Conservation (phyloP, 2,797 vertebrate species). For the Bovichtus diacanthus region DNA sequence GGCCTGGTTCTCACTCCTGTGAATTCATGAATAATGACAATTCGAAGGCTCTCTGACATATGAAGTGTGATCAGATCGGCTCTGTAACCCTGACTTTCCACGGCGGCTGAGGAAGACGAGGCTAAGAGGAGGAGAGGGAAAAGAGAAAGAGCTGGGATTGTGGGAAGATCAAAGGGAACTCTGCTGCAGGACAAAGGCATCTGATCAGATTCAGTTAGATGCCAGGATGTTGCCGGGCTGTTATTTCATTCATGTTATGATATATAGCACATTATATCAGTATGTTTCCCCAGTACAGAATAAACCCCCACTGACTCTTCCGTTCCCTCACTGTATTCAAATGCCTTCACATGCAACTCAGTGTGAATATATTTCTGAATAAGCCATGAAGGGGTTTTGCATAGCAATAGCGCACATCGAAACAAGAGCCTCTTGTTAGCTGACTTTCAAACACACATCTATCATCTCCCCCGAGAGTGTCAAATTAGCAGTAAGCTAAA, state of each 20-base stretch:
- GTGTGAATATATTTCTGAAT: constrained; percentile 47
- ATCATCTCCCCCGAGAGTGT: constrained; percentile 75
- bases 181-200: constrained; percentile 13
- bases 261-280: constrained; percentile 17
- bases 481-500: constrained; percentile 72
- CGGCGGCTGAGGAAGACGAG: constrained; percentile 10
- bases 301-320: constrained; percentile 17
- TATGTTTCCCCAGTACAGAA: constrained; percentile 21
- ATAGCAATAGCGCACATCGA: constrained; percentile 32
- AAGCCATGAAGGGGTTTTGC: constrained; percentile 48
- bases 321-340: constrained; percentile 26
- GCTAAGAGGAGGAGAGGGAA: constrained; percentile 15
- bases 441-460: constrained; percentile 65
- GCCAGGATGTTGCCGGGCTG: constrained; percentile 9
- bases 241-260: constrained; percentile 25
- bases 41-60: constrained; percentile 57
- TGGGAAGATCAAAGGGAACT: constrained; percentile 38
- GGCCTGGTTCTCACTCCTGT: constrained; percentile 35
- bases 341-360: constrained; percentile 30
- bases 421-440: constrained; percentile 56
- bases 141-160: background rate
- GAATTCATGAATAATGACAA: constrained; percentile 74
- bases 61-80: constrained; percentile 48
- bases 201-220: constrained; percentile 42
- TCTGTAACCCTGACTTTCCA: constrained; percentile 26